Conservation (phyloP, 1,140 invertebrate species). For the Ladona fulva region DNA sequence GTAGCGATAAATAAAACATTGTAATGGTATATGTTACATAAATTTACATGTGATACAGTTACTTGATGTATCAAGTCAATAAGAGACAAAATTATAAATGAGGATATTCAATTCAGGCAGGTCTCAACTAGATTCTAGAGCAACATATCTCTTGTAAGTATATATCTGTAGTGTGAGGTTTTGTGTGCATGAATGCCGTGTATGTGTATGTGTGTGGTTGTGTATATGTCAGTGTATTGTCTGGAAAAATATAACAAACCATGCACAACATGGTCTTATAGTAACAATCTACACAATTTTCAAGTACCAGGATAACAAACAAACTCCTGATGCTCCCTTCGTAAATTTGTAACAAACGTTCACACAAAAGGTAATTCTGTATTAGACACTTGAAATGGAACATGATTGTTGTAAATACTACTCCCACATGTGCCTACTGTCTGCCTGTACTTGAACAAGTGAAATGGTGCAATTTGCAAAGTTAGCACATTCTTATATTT, state of each 20-base stretch:
- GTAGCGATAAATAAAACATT: neutral
- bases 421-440: conserved; percentile 6
- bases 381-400: conserved; percentile 10
- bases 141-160: conserved; percentile 1
- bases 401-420: conserved; percentile 5
- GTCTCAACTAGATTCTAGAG: neutral
- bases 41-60: neutral
- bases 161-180: neutral
- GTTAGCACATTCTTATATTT: neutral
- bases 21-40: neutral
- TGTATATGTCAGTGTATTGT: conserved; percentile 12
- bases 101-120: neutral
- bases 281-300: conserved; percentile 17
- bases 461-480: conserved; percentile 9
- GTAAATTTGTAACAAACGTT: conserved; percentile 15
- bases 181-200: neutral
- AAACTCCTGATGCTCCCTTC: conserved; percentile 16
- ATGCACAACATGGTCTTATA: conserved; percentile 16
- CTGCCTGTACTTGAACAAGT: conserved; percentile 8
- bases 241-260: conserved; percentile 17
- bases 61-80: neutral
- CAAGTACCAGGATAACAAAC: conserved; percentile 17
- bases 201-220: neutral
- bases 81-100: neutral
- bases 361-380: conserved; percentile 8